A percentile compares a stretch with the other conserved stretches of the same genome.
Evolutionary conservation across 2,797 vertebrate genomes (phyloP).

Genomic region (Tympanoctomys barrerae): DNA sequence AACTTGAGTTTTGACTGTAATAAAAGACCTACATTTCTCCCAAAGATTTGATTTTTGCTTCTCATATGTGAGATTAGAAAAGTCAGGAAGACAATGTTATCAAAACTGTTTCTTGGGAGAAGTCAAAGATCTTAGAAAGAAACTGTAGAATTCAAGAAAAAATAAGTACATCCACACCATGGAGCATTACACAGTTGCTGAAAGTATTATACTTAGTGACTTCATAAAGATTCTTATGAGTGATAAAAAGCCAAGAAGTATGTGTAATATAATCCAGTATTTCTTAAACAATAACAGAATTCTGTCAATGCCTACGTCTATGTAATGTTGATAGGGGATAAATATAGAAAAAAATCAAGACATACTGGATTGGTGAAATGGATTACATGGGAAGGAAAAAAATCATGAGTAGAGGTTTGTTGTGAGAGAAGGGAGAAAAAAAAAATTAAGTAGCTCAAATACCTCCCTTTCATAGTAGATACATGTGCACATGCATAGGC

Average conservation of each 20-base stretch:
- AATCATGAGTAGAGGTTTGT: neutral
- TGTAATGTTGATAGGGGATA: neutral
- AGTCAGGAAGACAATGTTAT: slow-evolving; percentile 16
- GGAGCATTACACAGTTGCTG: neutral
- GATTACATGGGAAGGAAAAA: neutral
- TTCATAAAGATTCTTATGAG: slow-evolving; percentile 27
- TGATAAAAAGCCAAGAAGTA: neutral
- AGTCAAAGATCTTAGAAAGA: neutral
- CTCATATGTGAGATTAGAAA: neutral
- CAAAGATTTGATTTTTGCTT: neutral
- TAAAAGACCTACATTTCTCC: neutral
- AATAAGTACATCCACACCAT: neutral
- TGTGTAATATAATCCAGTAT: neutral
- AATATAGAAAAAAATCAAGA: neutral
- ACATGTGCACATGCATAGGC: neutral
- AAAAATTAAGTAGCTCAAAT: neutral
- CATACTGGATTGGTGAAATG: neutral
- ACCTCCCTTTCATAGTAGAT: neutral
- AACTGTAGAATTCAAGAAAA: slow-evolving; percentile 1
- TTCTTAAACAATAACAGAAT: slow-evolving; percentile 41
- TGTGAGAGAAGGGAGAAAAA: neutral
- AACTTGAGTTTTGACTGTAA: neutral
- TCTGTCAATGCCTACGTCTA: neutral
- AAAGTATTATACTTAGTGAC: neutral
- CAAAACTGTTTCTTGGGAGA: neutral